phyloP scores from a whole-genome alignment of 2,113 vertebrate genomes.

The Ammodytes marinus region DNA sequence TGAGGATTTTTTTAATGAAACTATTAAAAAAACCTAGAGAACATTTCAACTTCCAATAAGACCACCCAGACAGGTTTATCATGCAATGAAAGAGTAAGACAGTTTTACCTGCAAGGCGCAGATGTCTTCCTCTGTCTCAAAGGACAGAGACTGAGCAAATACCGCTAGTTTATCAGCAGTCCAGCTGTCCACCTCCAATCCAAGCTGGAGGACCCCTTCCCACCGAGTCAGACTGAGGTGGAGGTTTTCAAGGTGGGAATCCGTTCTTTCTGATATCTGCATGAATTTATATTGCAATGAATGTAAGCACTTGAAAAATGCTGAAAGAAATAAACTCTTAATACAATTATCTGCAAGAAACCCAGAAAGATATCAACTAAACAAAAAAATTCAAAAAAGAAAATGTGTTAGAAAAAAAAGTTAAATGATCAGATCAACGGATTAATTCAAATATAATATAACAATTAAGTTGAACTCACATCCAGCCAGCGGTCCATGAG shows the following conservation, averaged over 20 bases:
- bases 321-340: neutral
- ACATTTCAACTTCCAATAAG: neutral
- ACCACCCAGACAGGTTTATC: neutral
- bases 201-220: slow-evolving; percentile 89
- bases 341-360: neutral
- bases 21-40: neutral
- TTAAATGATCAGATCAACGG: neutral
- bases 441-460: neutral
- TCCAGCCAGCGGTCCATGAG: slow-evolving; percentile 96
- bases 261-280: slow-evolving; percentile 92
- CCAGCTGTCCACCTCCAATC: slow-evolving; percentile 86
- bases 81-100: neutral
- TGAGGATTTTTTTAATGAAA: neutral
- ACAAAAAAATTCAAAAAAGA: neutral
- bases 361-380: neutral
- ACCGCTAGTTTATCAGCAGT: slow-evolving; percentile 70
- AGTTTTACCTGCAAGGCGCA: slow-evolving; percentile 85
- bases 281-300: slow-evolving; percentile 13
- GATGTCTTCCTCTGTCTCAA: slow-evolving; percentile 83
- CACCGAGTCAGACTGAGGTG: slow-evolving; percentile 88
- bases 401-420: neutral
- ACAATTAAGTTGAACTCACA: slow-evolving; percentile 79
- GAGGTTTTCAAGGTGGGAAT: slow-evolving; percentile 88
- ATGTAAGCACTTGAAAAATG: neutral
- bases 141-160: slow-evolving; percentile 71